Conservation (phyloP, 2,888 invertebrate genomes). For the Chalcis sispes region DNA sequence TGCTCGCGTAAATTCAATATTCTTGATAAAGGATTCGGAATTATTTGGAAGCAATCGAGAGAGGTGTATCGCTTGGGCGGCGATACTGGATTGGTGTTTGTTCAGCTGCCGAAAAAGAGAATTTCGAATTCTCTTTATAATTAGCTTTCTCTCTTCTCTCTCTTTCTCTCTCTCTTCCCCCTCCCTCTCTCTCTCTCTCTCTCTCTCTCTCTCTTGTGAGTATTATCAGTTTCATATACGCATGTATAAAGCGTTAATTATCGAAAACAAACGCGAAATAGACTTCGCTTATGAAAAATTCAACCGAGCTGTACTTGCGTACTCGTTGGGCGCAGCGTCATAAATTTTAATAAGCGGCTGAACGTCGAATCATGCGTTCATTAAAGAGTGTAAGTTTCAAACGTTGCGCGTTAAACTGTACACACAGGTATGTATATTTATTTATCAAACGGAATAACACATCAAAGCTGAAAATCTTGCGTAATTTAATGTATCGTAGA, state of each 20-base stretch:
- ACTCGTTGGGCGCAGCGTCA: not conserved
- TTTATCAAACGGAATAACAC: slow-evolving; percentile 34
- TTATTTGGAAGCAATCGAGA: not conserved
- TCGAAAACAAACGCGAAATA: no score
- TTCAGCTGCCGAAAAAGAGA: slow-evolving; percentile 14
- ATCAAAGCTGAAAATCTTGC: slow-evolving; percentile 33
- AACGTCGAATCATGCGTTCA: slow-evolving; percentile 8
- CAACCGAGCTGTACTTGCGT: no score
- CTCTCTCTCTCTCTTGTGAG: no score
- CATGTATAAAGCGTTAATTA: not conserved
- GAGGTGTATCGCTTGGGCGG: no score
- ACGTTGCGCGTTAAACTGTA: slow-evolving; percentile 13
- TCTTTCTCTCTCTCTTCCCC: slow-evolving; percentile 20
- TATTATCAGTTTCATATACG: slow-evolving; percentile 16
- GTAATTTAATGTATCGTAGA: not conserved
- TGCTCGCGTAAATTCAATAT: not conserved
- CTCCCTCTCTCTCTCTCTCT: no score
- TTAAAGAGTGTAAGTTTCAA: slow-evolving; percentile 18
- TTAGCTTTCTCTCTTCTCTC: not conserved
- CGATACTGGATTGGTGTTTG: no score
- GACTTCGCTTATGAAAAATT: slow-evolving; percentile 11
- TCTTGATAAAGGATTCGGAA: slow-evolving; percentile 4
- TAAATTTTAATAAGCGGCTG: slow-evolving; percentile 22
- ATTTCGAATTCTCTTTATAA: slow-evolving; percentile 24
- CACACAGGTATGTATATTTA: not conserved